Evolutionary conservation across 2,888 invertebrate genomes (phyloP).

Genomic region (Cerceris rybyensis): DNA sequence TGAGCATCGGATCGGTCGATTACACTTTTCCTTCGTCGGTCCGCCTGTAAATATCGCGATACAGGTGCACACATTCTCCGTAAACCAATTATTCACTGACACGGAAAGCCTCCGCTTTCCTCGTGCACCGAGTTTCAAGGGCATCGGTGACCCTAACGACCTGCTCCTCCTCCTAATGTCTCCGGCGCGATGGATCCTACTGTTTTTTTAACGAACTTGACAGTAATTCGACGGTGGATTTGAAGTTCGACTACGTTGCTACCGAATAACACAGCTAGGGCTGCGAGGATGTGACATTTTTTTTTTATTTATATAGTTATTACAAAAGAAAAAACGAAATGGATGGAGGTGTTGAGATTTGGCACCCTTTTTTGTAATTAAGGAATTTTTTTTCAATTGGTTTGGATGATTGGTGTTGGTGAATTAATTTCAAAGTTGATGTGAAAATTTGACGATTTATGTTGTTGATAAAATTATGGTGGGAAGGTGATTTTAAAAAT

Average conservation of each 20-base stretch:
- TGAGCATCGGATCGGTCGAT: conserved; percentile 68
- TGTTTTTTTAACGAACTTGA: conserved; percentile 16
- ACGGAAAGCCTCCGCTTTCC: conserved; percentile 62
- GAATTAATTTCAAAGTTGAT: no score
- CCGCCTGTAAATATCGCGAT: conserved; percentile 54
- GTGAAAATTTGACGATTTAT: no score
- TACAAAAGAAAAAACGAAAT: no score
- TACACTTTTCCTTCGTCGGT: conserved; percentile 60
- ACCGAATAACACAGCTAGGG: conserved; percentile 24
- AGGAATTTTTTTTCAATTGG: no score
- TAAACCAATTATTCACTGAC: conserved; percentile 65
- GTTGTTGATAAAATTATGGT: no score
- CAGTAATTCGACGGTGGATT: conserved; percentile 39
- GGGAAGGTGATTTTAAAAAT: no score
- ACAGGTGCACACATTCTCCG: conserved; percentile 53
- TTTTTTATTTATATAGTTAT: conserved; percentile 25
- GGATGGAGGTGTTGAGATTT: no score
- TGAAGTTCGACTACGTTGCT: conserved; percentile 33
- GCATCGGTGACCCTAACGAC: conserved; percentile 52
- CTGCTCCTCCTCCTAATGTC: conserved; percentile 39
- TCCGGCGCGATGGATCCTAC: conserved; percentile 33
- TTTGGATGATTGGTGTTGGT: no score
- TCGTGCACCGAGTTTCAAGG: conserved; percentile 62
- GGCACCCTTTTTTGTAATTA: no score
- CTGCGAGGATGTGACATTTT: conserved; percentile 47